These are phyloP conservation scores for Cynopterus brachyotis DNA, from an alignment of 2,113 vertebrate species.

Conservation along the genomic window DNA sequence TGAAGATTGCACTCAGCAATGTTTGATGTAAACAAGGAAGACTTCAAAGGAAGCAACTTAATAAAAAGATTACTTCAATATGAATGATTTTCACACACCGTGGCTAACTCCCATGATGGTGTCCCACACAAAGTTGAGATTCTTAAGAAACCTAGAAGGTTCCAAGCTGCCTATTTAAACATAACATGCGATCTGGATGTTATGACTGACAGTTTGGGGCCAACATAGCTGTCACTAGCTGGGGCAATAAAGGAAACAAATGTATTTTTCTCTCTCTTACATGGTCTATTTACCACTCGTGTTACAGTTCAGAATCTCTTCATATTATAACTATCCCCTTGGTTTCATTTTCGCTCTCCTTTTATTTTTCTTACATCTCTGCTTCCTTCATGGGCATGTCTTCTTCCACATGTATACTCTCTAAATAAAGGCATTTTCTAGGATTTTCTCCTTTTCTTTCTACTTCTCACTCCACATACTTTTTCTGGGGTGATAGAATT, in stretches of 20 bases:
- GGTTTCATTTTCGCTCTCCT: not conserved
- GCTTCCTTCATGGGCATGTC: not conserved
- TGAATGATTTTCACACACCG: not conserved
- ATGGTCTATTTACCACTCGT: not conserved
- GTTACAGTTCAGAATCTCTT: not conserved
- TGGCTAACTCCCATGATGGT: not conserved
- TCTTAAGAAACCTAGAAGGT: constrained; percentile 1
- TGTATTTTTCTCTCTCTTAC: not conserved
- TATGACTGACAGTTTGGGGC: not conserved
- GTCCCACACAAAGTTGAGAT: not conserved
- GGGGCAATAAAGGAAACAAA: not conserved
- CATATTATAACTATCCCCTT: not conserved
- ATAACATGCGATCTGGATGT: not conserved
- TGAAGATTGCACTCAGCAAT: not conserved
- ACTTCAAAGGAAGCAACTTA: not conserved
- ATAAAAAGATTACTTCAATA: not conserved
- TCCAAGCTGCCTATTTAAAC: not conserved
- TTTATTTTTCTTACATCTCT: not conserved
- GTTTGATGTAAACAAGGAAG: not conserved
- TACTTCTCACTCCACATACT: not conserved
- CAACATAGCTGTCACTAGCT: not conserved
- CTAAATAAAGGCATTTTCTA: not conserved
- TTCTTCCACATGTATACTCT: not conserved
- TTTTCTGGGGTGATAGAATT: not conserved
- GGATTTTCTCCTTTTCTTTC: not conserved